Evolutionary conservation across 1,140 invertebrate genomes (phyloP).

Genomic region (Latrodectus geometricus): DNA sequence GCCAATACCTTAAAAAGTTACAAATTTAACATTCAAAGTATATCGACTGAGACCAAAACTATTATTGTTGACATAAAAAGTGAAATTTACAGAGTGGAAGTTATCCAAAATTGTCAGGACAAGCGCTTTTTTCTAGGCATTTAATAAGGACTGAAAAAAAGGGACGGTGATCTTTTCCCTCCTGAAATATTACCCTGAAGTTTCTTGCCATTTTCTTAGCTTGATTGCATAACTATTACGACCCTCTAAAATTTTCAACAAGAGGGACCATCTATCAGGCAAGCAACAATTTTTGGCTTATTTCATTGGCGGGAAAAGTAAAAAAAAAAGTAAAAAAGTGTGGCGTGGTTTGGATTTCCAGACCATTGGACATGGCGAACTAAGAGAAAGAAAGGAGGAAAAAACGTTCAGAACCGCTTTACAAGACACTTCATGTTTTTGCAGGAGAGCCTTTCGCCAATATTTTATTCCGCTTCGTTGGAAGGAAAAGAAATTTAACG

Average conservation of each 20-base stretch:
- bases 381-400: not conserved
- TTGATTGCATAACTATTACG: not conserved
- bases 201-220: no score
- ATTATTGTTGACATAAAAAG: no score
- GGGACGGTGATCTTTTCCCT: not conserved
- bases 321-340: not conserved
- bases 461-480: conserved; percentile 58
- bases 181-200: not conserved
- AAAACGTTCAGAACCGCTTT: conserved; percentile 30
- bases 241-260: conserved; percentile 26
- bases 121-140: no score
- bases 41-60: no score
- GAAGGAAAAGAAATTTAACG: conserved; percentile 55
- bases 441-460: conserved; percentile 49
- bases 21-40: no score
- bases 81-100: no score
- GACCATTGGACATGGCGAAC: conserved; percentile 41
- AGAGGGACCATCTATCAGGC: conserved; percentile 53
- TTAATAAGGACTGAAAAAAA: not conserved
- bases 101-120: no score
- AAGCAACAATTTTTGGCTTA: conserved; percentile 53
- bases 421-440: conserved; percentile 63
- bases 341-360: conserved; percentile 48
- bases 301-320: conserved; percentile 33
- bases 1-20: no score